Base-by-base conservation (phyloP, 1,140 invertebrate genomes). In the Lysiphlebus fabarum region DNA sequence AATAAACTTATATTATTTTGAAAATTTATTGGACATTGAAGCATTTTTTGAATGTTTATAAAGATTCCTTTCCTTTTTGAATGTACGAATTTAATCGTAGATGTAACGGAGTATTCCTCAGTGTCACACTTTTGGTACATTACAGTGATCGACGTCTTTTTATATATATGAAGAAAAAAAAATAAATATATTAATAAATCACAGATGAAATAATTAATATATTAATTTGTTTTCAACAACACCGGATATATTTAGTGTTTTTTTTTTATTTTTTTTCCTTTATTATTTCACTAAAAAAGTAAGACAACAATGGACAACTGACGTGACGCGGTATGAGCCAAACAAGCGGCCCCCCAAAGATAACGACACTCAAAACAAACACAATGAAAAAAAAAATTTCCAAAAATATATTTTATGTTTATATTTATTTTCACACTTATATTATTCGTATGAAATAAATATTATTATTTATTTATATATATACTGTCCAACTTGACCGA, bases 21-120 rank as follows among this genome's bases (percentile, higher is more conserved):
- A 60, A 66, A 64, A 67, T 62, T 74, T 72, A 72, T 73, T 63
- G 67, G 84, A 81, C 87, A 86, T 85, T 85, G 91, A 78, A 86
- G 86, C 87, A 92, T 90, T 78, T 87, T 88, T 84, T 84, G 87
- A 65, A 87, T 87, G 77, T 89, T 85, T 84, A 90, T 87, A 77
- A 89, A 87, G 79, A 91, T 87, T 83, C 88, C 88, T 89, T 91
- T 91, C 86, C 84, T 82, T 71, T 85, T 85, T 62, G 82, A 85
- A 70, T 85, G 84, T 38, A 84, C 76, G 62, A 85, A 78, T 74
- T 79, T 83, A 67, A 82, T 81, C 65, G 76, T 76, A 59, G 77
- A 75, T 61, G 73, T 72, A 58, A 74, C 71, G 62, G 70, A 71
- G 71, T 74, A 73, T 69, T 68, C 69, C 58, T 71, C 63, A 59